Evolutionary conservation across 2,797 vertebrate genomes (phyloP).

Genomic region (Neopelma chrysocephalum): DNA sequence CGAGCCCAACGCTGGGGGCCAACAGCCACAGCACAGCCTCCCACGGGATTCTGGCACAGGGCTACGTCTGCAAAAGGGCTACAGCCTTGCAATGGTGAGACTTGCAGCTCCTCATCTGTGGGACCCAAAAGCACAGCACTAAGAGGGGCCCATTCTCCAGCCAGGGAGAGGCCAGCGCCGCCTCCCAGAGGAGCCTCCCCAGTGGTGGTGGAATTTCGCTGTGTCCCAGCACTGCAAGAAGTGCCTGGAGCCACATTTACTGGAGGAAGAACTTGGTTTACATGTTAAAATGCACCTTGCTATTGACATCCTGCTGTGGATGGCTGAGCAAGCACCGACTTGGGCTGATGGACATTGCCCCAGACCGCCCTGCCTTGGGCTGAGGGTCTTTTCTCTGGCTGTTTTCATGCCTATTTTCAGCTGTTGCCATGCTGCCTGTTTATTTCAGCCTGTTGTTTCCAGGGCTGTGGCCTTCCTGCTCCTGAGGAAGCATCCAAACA

Average conservation of each 20-base stretch:
- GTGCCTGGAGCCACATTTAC: background rate
- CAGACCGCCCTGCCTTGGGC: background rate
- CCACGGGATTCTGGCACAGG: background rate
- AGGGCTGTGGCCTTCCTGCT: background rate
- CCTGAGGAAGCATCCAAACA: background rate
- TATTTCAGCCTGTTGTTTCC: background rate
- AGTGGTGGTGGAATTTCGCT: background rate
- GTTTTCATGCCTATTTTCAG: background rate
- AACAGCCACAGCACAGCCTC: background rate
- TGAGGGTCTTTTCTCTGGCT: background rate
- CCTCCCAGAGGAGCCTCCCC: background rate
- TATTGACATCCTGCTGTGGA: accelerated
- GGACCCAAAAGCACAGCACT: background rate
- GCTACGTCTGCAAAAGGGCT: background rate
- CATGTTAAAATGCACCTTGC: background rate
- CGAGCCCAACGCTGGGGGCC: accelerated
- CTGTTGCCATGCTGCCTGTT: background rate
- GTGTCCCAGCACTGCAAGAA: background rate
- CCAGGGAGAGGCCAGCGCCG: background rate
- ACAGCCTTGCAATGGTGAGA: background rate
- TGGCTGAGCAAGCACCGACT: accelerated
- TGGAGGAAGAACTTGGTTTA: background rate
- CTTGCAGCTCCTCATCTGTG: background rate
- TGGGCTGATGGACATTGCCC: accelerated
- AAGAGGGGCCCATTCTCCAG: background rate